Percentiles rank a stretch among this genome's conserved stretches.
phyloP scores from a whole-genome alignment of 2,888 invertebrate genomes.

The Camptogramma bilineatum region DNA sequence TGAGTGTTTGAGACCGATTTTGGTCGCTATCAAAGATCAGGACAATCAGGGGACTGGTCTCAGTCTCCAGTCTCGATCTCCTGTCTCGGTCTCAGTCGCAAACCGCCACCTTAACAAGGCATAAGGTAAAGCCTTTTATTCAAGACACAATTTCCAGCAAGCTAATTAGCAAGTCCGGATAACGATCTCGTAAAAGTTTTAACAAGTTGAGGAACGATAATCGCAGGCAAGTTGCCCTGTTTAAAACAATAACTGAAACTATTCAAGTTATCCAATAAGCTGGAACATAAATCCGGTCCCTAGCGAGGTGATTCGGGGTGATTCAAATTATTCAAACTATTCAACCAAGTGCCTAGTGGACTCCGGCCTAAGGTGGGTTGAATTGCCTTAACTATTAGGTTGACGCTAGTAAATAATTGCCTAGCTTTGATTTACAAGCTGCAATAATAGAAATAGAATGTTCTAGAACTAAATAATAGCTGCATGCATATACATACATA shows the following conservation, averaged over 20 bases:
- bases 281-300: conserved; percentile 38
- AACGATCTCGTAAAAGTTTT: conserved; percentile 33
- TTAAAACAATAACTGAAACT: conserved; percentile 41
- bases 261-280: conserved; percentile 42
- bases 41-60: no score
- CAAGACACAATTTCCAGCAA: not conserved
- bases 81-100: no score
- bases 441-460: not conserved
- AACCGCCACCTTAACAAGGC: no score
- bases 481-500: no score
- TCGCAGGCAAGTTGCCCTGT: conserved; percentile 31
- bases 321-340: conserved; percentile 35
- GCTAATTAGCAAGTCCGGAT: conserved; percentile 30
- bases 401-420: not conserved
- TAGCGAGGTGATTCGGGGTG: conserved; percentile 35
- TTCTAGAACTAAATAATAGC: no score
- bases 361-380: not conserved
- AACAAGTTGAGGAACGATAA: conserved; percentile 34
- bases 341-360: conserved; percentile 2
- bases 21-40: no score
- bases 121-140: not conserved
- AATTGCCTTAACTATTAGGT: not conserved
- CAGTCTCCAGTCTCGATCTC: no score
- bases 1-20: no score
- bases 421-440: not conserved